Percentiles rank a stretch among this genome's conserved stretches.
phyloP scores from a whole-genome alignment of 1,140 invertebrate species.

The Penaeus indicus region DNA sequence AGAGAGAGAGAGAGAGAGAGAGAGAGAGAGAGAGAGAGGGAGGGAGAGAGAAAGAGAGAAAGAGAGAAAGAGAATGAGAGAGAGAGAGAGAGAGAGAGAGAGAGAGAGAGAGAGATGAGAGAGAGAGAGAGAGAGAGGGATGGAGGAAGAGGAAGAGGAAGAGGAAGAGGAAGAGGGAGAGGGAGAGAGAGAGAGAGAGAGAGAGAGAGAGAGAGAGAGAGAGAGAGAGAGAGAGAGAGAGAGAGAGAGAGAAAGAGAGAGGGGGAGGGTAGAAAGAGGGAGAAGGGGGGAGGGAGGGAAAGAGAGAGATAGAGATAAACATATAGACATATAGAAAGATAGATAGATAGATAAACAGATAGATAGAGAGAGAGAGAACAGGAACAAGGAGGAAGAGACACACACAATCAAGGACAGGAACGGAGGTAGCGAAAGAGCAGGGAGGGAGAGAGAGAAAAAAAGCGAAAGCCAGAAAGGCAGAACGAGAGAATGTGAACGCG shows the following conservation, averaged over 20 bases:
- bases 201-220: background rate
- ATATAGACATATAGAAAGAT: background rate
- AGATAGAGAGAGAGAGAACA: too few relatives aligned
- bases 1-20: background rate
- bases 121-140: background rate
- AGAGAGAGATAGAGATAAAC: background rate
- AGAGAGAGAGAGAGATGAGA: background rate
- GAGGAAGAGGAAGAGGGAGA: too few relatives aligned
- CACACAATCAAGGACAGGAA: background rate
- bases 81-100: conserved; percentile 3
- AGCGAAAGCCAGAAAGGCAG: background rate
- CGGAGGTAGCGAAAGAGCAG: background rate
- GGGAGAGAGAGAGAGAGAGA: background rate
- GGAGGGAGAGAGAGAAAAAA: background rate
- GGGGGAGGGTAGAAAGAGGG: background rate
- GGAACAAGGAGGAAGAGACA: background rate
- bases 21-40: background rate
- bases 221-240: background rate
- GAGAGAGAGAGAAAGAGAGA: background rate
- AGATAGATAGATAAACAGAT: background rate
- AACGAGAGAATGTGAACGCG: background rate
- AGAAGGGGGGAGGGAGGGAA: background rate
- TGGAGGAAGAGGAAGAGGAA: too few relatives aligned
- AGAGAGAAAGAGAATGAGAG: conserved; percentile 7
- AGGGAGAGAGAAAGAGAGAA: background rate